Evolutionary conservation across 1,140 invertebrate species (phyloP), one percentile per base, ranked within the genome.

Genomic region (Archegozetes longisetosus): DNA sequence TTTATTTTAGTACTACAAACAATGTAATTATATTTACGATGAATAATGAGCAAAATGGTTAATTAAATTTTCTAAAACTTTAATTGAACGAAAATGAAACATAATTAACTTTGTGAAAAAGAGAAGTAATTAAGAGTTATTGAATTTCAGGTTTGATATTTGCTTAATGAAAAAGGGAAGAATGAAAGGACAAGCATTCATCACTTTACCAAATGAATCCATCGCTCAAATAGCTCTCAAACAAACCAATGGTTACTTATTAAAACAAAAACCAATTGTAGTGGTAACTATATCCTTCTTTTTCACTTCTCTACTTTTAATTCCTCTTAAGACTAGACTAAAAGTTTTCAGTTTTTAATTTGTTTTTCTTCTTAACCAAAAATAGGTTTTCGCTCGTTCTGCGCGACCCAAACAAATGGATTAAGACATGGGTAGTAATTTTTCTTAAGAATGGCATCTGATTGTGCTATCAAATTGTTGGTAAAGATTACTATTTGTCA

Each of bases 101-200:
- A 75, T 77, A 76, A 77, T 55, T 3, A 53, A 63, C 51, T 57
- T 53, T 27, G 14, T 27, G 4, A 24, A 14, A 26, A 57, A 48
- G n/a, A 49, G 17, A 49, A 17, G 23, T 17, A n/a, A 17, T 20
- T 6, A 22, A 49, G 27, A n/a, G 24, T 9, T 56, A 20, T 2
- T 62, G 3, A 14, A 1, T 32, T 24, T n/a, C 66, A 80, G 78
- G 61, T 91, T 88, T 74, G 82, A 88, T 74, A 79, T 92, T n/a
- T 78, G 84, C 65, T 76, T 92, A 1, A 91, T 96, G 88, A 86
- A 88, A 71, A 87, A 91, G 71, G 91, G 91, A 0, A 79, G 88
- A 68, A 94, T 96, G 89, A 94, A 92, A 74, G 89, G 89, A 0
- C 91, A 96, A 75, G 88, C 87, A 4, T 96, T 96, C 78, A 76